Base-by-base conservation (phyloP, 2,888 invertebrate genomes). In the Synanthedon andrenaeformis region DNA sequence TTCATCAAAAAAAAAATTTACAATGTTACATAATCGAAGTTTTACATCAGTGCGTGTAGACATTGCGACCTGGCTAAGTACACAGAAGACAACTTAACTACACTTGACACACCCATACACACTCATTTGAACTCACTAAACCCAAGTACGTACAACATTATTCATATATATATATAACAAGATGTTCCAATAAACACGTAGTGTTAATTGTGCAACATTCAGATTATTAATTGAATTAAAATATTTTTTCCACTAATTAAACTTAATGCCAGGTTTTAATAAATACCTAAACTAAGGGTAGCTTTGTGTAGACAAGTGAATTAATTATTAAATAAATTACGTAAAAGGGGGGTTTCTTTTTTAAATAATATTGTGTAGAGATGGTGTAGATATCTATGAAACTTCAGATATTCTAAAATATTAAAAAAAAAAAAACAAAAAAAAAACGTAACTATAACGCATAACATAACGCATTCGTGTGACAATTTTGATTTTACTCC, bases 1-100 rank as follows among this genome's bases (percentile, higher is more conserved):
- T 62, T 58, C 66, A 56, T 74, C 64, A 65, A 73, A 35, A 79
- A 80, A 77, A 23, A 5, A 23, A 23, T 1, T 78, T 77, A 81
- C 70, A 72, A 56, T 58, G 57, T 57, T 63, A n/a, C n/a, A n/a
- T n/a, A 58, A 62, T 61, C 61, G 57, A 70, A 76, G 81, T 79
- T 81, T 69, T 57, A 59, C 59, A 59, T 76, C 70, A 74, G 70
- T 74, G 70, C 69, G 58, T 57, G 59, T 57, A 54, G 57, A 54
- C 35, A 52, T 55, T 60, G 61, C 51, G 51, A 56, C 52, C 42
- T 55, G 42, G 51, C 54, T 52, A 35, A 55, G 57, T 56, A 53
- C 55, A 49, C 54, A 53, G 54, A 54, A 54, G 23, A 23, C 49
- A 51, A 60, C 58, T 57, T 58, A 60, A 53, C 52, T 42, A 13